Base-by-base conservation (phyloP, 2,888 invertebrate genomes). In the Drosophila ustulata region DNA sequence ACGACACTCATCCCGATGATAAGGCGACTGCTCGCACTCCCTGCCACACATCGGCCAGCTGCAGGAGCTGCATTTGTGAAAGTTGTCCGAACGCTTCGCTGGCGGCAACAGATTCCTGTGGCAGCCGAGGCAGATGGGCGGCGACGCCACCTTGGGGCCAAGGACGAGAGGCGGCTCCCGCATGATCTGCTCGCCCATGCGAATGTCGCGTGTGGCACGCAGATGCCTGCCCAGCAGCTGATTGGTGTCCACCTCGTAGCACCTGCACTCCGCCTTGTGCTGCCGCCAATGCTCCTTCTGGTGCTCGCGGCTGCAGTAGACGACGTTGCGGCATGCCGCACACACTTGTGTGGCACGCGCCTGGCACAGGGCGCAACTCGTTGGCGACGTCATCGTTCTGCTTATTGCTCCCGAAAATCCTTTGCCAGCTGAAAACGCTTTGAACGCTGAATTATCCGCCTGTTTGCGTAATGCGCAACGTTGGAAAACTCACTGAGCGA, bases 261-360 rank as follows among this genome's bases (percentile, higher is more conserved):
- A 92, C 80, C 91, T 94, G 90, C 96, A 96, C 87, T 94, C 93
- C 63, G 91, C 91, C 84, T 95, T 95, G 91, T 96, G 96, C 85
- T 94, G 93, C 69, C 94, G 93, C 96, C 96, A 96, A 90, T 95
- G 94, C 70, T 94, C 92, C 90, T 95, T 95, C 88, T 96, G 96
- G 85, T 96, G 96, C 4, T 95, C 95, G 80, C 93, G 94, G 43
- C 94, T 94, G 91, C 96, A 96, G 91, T 96, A 96, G 87, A 94
- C 95, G 0, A 95, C 95, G 9, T 93, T 92, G 79, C 94, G 94
- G 91, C 96, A 96, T 5, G 94, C 95, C 46, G 94, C 94, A 80
- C 96, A 96, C 64, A 94, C 94, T 73, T 95, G 94, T 66, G 93
- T 93, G 0, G 95, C 95, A 53, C 94, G 93, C 73, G 93, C 93